A percentile compares a stretch with the other conserved stretches of the same genome.
Evolutionary conservation across 2,113 vertebrate genomes (phyloP).

Genomic region (Neopipo cinnamomea): DNA sequence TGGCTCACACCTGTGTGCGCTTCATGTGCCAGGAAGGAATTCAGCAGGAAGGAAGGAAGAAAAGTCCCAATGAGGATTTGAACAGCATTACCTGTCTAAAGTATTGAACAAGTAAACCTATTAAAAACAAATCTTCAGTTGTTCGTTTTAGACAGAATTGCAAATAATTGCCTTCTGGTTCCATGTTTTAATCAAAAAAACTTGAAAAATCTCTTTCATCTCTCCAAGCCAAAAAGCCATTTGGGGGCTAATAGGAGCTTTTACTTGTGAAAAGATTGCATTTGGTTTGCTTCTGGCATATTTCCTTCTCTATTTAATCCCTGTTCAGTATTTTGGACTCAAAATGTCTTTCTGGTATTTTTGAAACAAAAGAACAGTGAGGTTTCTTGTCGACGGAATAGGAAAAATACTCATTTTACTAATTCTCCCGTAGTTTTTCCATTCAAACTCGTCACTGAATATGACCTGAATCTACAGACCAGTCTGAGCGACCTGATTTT

Average conservation of each 20-base stretch:
- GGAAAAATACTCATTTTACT: constrained; percentile 11
- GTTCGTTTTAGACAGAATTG: neutral
- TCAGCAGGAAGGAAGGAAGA: neutral
- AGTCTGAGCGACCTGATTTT: constrained; percentile 1
- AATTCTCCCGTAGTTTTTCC: neutral
- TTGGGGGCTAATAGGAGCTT: neutral
- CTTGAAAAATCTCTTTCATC: neutral
- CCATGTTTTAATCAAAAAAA: neutral
- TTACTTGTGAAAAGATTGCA: neutral
- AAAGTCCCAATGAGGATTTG: neutral
- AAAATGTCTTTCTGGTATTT: neutral
- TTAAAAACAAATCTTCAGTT: neutral
- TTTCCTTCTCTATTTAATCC: neutral
- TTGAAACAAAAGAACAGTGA: neutral
- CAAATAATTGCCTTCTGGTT: neutral
- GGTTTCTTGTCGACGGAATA: neutral
- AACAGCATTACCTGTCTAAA: neutral
- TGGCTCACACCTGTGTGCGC: constrained; percentile 5
- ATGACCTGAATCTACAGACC: constrained; percentile 26
- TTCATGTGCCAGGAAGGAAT: neutral
- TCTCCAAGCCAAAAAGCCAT: neutral
- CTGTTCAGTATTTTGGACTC: neutral
- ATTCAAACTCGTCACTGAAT: neutral
- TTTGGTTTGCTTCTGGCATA: neutral
- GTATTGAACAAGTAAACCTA: neutral